phyloP scores from a whole-genome alignment of 2,113 vertebrate species.

The Thomomys bottae region DNA sequence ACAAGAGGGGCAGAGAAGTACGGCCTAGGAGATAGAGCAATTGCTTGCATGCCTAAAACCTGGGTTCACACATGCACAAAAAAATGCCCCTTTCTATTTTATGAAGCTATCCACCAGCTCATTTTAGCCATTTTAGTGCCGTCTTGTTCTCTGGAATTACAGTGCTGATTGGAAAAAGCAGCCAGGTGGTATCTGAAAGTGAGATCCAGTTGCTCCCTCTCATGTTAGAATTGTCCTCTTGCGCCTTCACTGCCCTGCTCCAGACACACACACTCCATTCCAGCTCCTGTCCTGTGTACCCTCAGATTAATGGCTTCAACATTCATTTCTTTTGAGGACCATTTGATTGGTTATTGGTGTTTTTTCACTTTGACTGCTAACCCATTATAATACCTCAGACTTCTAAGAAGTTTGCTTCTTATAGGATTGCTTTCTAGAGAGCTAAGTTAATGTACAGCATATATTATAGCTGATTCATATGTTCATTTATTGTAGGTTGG shows the following conservation, averaged over 20 bases:
- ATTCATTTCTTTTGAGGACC: background rate
- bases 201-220: background rate
- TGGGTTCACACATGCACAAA: background rate
- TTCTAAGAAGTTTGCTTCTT: conserved; percentile 9
- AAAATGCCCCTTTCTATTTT: conserved; percentile 15
- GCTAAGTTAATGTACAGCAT: conserved; percentile 4
- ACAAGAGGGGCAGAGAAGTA: too few relatives aligned
- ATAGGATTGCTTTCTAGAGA: conserved; percentile 16
- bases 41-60: too few relatives aligned
- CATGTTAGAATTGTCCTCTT: background rate
- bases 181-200: background rate
- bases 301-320: background rate
- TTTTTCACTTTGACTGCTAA: background rate
- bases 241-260: background rate
- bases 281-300: background rate
- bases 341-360: background rate
- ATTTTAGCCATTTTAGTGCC: conserved; percentile 20
- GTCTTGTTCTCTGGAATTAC: background rate
- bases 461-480: background rate
- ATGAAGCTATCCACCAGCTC: background rate
- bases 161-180: background rate
- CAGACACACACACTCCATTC: too few relatives aligned
- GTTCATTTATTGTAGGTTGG: background rate
- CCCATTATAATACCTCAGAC: background rate
- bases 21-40: too few relatives aligned